Base-by-base conservation (phyloP, 2,113 vertebrate genomes). In the Serinus canaria region DNA sequence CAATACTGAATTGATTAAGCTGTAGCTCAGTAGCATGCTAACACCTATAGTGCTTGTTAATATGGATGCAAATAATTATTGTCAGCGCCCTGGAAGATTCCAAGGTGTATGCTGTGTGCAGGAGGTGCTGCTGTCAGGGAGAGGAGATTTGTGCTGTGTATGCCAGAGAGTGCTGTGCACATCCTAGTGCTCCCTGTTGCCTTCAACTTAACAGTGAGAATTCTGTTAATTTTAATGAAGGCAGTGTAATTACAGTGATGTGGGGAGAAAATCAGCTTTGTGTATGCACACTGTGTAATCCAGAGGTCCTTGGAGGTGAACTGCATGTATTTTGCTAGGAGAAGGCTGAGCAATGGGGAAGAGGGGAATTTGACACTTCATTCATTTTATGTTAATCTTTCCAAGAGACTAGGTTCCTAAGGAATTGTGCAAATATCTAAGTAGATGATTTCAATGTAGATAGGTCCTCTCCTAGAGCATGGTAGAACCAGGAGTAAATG, bases 161-260 rank as follows among this genome's bases (percentile, higher is more conserved):
- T 19, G 50, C 21, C 68, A 22, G 24, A 4, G 39, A 52, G 64
- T 70, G 69, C 59, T 33, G 1, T 22, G 33, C 46, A n/a, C 11
- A 7, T 44, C 52, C 33, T 31, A 14, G 39, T 50, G 17, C 39
- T 74, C 47, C 8, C 19, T 79, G 52, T 13, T 92, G 35, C 33
- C 30, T 60, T 94, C 49, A 91, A 82, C 72, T 67, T 63, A 17
- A 64, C 47, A 31, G 43, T 43, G 43, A 80, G 74, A 49, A 58
- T 92, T 78, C 58, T 87, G 39, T 72, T 94, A 47, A 68, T 91
- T 91, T 87, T 91, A 94, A 84, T 89, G 70, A 91, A 84, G 58
- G 46, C 39, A 35, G 10, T 50, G 19, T 91, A 84, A 82, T 96
- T 87, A 63, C 25, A 55, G 20, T 23, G 55, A 62, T 35, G 52